These are phyloP conservation scores for Tapera naevia DNA, from an alignment of 2,797 vertebrate species.

Conservation along the genomic window DNA sequence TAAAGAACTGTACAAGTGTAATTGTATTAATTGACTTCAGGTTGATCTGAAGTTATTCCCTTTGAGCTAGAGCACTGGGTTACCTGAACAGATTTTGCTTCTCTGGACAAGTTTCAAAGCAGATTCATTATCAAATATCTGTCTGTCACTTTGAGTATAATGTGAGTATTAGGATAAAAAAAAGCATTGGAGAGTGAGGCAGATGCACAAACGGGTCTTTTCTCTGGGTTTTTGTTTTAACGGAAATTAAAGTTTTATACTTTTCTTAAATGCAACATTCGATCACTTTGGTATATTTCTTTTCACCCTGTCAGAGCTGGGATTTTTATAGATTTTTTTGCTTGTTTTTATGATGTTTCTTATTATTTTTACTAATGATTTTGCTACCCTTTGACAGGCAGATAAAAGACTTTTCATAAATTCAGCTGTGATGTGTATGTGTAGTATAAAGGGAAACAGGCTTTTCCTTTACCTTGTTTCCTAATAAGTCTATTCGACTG, in stretches of 20 bases:
- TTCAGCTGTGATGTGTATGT: neutral
- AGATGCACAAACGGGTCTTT: slow-evolving; percentile 17
- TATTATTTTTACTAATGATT: neutral
- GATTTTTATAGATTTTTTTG: neutral
- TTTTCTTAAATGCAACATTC: neutral
- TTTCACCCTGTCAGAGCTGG: neutral
- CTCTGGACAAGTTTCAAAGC: slow-evolving; percentile 66
- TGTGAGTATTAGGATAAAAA: slow-evolving; percentile 33
- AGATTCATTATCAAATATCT: slow-evolving; percentile 60
- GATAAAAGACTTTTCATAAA: neutral
- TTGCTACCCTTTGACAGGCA: neutral
- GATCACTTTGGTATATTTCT: slow-evolving; percentile 18
- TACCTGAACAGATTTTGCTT: slow-evolving; percentile 33
- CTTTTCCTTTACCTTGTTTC: neutral
- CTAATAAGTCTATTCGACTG: neutral
- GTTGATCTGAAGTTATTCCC: neutral
- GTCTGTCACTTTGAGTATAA: slow-evolving; percentile 50
- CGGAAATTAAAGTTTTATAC: slow-evolving; percentile 2
- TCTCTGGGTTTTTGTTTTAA: slow-evolving; percentile 7
- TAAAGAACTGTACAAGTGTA: slow-evolving; percentile 17
- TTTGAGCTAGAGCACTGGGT: neutral
- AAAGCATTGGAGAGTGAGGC: slow-evolving; percentile 41
- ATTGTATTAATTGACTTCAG: slow-evolving; percentile 15
- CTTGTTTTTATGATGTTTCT: neutral
- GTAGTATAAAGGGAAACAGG: neutral